phyloP scores from a whole-genome alignment of 2,797 vertebrate species.

The Rhinichthys osculus region DNA sequence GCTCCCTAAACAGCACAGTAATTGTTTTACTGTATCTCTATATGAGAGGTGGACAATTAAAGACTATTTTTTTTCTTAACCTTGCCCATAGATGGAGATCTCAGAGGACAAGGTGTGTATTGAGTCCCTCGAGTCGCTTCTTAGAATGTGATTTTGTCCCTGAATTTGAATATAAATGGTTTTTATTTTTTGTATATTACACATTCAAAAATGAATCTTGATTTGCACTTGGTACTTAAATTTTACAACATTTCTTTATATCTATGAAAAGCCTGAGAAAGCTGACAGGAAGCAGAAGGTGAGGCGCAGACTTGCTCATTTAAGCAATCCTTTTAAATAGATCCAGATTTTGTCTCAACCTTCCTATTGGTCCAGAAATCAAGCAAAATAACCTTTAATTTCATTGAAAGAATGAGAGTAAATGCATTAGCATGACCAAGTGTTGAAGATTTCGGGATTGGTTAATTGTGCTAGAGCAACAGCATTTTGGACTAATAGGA shows the following conservation, averaged over 20 bases:
- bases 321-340: neutral
- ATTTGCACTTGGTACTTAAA: neutral
- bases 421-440: neutral
- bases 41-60: neutral
- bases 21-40: neutral
- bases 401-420: neutral
- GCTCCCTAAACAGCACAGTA: neutral
- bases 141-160: neutral
- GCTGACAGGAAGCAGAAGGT: slow-evolving; percentile 50
- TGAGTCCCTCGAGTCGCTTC: neutral
- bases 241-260: neutral
- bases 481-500: neutral
- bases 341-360: neutral
- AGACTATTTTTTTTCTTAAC: slow-evolving; percentile 17
- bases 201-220: neutral
- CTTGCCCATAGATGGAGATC: slow-evolving; percentile 64
- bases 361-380: slow-evolving; percentile 9
- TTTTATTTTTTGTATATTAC: too few relatives aligned
- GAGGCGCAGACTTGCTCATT: slow-evolving; percentile 1
- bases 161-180: neutral
- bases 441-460: neutral
- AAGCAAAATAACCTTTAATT: neutral
- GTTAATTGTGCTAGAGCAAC: neutral
- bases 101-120: slow-evolving; percentile 70
- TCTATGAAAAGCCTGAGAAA: slow-evolving; percentile 47